Base-by-base conservation (phyloP, 64 coral and sea anemone species). In the Anthopleura sola region DNA sequence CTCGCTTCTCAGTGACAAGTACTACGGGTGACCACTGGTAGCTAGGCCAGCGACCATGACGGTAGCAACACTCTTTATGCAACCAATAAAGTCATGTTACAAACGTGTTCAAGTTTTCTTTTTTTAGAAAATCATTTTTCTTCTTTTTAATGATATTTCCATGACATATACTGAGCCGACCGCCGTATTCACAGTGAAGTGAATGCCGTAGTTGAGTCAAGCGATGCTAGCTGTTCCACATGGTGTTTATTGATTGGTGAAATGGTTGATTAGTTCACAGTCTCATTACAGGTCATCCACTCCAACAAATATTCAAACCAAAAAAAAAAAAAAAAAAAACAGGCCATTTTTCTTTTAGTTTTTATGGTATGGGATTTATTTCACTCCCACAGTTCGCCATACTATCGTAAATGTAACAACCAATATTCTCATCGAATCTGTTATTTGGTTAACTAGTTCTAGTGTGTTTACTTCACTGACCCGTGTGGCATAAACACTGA, bases 11-110 rank as follows among this genome's bases (percentile, higher is more conserved):
- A 11, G 4, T 78, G 75, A 78, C 75, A 78, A 78, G 19, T 29
- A 78, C 17, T 78, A 47, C 76, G 36, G 76, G 76, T 79, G 76
- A 47, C 76, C 44, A 48, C 76, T 79, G 76, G 76, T 77, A 77
- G 29, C n/a, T 38, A 21, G 55, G 15, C 55, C 20, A 58, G 24
- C n/a, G 40, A 71, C n/a, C 11, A 3, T 28, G 13, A 69, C 29
- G 3, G 7, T n/a, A 24, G 23, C 23, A 62, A 16, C 39, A 6
- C 2, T 44, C 40, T 13, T 12, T 7, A 13, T 53, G 14, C 50
- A 53, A 53, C 40, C 40, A 44, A 44, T 44, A 3, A 3, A 44
- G 4, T 44, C 9, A 44, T 44, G 9, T 44, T 44, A 44, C 40
- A 44, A 44, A 44, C 40, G 40, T 44, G 9, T 44, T 44, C 9